Evolutionary conservation across 2,797 vertebrate species (phyloP).

Genomic region (Acanthopagrus latus): DNA sequence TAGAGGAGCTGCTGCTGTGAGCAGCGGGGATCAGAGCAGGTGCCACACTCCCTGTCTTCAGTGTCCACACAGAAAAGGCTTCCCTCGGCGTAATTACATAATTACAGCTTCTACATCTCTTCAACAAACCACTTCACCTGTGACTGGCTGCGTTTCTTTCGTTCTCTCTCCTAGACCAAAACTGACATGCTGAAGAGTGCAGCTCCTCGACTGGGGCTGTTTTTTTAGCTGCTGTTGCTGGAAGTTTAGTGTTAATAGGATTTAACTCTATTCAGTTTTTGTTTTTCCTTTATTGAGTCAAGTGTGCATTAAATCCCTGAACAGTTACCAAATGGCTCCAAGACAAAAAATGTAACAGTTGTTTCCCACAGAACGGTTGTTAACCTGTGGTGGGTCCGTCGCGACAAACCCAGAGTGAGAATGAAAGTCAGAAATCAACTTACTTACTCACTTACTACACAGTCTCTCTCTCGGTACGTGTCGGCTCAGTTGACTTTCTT

Average conservation of each 20-base stretch:
- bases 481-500: too few relatives aligned
- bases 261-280: background rate
- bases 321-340: background rate
- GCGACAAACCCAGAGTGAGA: too few relatives aligned
- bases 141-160: background rate
- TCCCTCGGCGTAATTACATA: slow-evolving; percentile 32
- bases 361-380: background rate
- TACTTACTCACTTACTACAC: too few relatives aligned
- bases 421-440: too few relatives aligned
- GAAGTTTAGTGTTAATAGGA: background rate
- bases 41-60: slow-evolving; percentile 10
- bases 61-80: slow-evolving; percentile 42
- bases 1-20: slow-evolving; percentile 20
- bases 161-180: background rate
- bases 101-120: slow-evolving; percentile 48
- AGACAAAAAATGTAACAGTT: too few relatives aligned
- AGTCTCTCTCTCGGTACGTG: too few relatives aligned
- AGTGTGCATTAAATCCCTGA: background rate
- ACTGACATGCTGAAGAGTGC: slow-evolving; percentile 3
- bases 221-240: background rate
- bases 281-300: background rate
- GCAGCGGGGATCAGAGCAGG: slow-evolving; percentile 16
- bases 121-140: slow-evolving; percentile 39
- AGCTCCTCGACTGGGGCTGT: background rate
- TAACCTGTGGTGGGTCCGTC: too few relatives aligned